phyloP scores from a whole-genome alignment of 2,113 vertebrate genomes.

The Clarias magur region DNA sequence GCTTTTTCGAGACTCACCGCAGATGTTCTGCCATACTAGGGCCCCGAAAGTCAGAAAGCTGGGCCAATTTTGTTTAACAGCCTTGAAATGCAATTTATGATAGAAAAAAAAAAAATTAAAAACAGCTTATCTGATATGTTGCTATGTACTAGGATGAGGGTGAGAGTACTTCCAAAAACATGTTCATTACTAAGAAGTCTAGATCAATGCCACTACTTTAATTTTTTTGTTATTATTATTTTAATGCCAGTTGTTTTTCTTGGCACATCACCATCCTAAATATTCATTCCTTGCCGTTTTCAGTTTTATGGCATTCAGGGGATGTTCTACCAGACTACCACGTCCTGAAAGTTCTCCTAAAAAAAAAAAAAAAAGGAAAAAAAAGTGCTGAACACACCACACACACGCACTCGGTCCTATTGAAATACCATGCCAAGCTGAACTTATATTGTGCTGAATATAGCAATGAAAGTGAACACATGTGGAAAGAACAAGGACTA shows the following conservation, averaged over 20 bases:
- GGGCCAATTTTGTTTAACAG: not conserved
- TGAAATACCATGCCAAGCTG: not conserved
- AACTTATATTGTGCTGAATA: not conserved
- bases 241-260: not conserved
- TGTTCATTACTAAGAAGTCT: not conserved
- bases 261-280: not conserved
- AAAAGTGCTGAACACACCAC: not conserved
- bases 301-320: constrained; percentile 13
- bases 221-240: not conserved
- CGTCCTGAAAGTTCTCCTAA: not conserved
- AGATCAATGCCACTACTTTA: not conserved
- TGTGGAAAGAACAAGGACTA: not conserved
- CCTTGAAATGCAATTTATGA: not conserved
- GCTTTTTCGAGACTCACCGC: not conserved
- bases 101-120: too few relatives aligned
- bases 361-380: constrained; percentile 10
- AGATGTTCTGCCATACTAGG: constrained; percentile 12
- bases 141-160: not conserved
- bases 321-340: constrained; percentile 6
- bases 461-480: not conserved
- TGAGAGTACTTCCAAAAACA: not conserved
- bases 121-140: not conserved
- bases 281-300: not conserved
- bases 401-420: not conserved
- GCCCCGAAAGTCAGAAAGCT: not conserved